Evolutionary conservation across 2,888 invertebrate species (phyloP).

Genomic region (Protophormia terraenovae): DNA sequence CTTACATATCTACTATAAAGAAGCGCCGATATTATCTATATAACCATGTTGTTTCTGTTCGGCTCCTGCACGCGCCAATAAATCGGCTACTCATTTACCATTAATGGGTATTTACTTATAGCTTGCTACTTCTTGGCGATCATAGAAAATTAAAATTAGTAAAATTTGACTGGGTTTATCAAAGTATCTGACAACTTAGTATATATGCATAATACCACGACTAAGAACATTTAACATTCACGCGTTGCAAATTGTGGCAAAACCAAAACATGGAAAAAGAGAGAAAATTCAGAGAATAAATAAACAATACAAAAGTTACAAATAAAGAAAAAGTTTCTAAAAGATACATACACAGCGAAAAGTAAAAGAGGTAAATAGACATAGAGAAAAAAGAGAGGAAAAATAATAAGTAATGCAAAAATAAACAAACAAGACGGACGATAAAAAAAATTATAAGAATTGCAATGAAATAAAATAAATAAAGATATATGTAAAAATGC

Average conservation of each 20-base stretch:
- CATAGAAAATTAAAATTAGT: too few relatives aligned
- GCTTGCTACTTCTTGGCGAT: too few relatives aligned
- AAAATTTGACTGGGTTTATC: too few relatives aligned
- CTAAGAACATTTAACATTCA: neutral
- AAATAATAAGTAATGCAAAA: too few relatives aligned
- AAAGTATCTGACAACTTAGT: too few relatives aligned
- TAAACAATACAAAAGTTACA: slow-evolving; percentile 23
- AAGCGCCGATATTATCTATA: too few relatives aligned
- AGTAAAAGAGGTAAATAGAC: neutral
- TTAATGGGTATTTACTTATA: too few relatives aligned
- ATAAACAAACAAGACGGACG: neutral
- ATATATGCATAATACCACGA: neutral
- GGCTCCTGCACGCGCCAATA: too few relatives aligned
- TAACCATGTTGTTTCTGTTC: too few relatives aligned
- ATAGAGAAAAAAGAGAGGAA: neutral
- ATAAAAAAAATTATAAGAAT: neutral
- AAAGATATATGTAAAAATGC: neutral
- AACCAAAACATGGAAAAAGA: neutral
- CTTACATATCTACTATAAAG: too few relatives aligned
- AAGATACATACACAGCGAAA: slow-evolving; percentile 22
- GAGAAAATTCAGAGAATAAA: slow-evolving; percentile 19
- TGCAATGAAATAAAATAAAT: slow-evolving; percentile 7
- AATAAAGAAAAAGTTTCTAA: slow-evolving; percentile 19
- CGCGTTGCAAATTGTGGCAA: slow-evolving; percentile 7
- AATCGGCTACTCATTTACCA: too few relatives aligned